Evolutionary conservation across 2,113 vertebrate genomes (phyloP), one percentile per base, ranked within the genome.

Genomic region (Catharus minimus): DNA sequence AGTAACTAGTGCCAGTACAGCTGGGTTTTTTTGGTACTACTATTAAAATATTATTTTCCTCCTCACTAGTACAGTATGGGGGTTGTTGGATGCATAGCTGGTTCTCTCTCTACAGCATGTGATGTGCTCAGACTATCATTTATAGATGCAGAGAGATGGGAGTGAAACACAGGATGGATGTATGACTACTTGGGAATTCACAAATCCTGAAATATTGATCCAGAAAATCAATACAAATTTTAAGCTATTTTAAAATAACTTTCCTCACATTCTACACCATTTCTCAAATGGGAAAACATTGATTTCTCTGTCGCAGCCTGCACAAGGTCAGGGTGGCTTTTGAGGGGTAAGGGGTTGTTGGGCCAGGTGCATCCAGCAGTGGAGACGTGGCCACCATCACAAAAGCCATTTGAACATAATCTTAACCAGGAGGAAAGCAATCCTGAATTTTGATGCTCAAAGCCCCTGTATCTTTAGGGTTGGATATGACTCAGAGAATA

Each of bases 201-300:
- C 82, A 95, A 95, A 75, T 67, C 61, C 83, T 60, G 61, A 90
- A 86, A 71, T 67, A 86, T 52, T 18, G 77, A 88, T 74, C 57
- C n/a, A 36, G 49, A 77, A 90, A 86, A 91, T 89, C 88, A 83
- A 91, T 88, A 68, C 2, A 33, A 83, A 73, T 67, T 69, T 88
- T 52, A 55, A 86, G 82, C 30, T 82, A 46, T 39, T 82, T 91
- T 44, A 80, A 90, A 89, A 91, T 90, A 77, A 67, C 82, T 73
- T 95, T 47, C 64, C 75, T 76, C 76, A 88, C 43, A 18, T 76
- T 84, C 84, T 57, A 69, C 36, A 36, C 43, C 23, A 28, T 72
- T 92, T 86, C 32, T 77, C 68, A 85, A 80, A 84, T 7, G 22
- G 60, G 76, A 68, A 80, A 88, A 62, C 2, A 1, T 52, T 6